Base-by-base conservation (phyloP, 1,140 invertebrate genomes). In the Saxidomus purpurata region DNA sequence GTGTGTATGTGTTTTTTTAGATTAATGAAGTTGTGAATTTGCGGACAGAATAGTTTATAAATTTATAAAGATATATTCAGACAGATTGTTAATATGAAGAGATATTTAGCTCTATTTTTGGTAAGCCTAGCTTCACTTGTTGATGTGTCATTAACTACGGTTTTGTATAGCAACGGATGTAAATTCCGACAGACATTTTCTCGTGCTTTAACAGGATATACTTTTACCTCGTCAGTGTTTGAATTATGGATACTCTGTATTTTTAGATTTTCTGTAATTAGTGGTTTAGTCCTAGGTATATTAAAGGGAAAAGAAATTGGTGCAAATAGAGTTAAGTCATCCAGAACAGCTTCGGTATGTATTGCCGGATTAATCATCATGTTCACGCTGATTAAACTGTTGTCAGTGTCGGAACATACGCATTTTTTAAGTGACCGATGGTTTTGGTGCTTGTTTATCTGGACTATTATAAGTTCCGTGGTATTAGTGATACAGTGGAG, bases 401-500 rank as follows among this genome's bases (percentile, higher is more conserved):
- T 91, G 9, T 71, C 43, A 15, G 52, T 89, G 13, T 76, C 90
- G 0, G 90, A 91, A 40, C 19, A 47, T 19, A n/a, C 31, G 31
- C 17, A 34, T 25, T 67, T 89, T 38, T 61, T 89, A 49, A 22
- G 63, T 28, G 52, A 76, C 31, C 2, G 11, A 0, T 91, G 90
- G 90, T 87, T 91, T 40, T 91, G 90, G 90, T 59, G 17, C 4
- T 34, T 89, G 74, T 85, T 91, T 55, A 9, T 31, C 22, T 91
- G 86, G 86, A 80, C 80, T 6, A 2, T 88, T 1, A 15, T 77
- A 19, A 49, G 84, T 11, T 74, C 79, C 11, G n/a, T 87, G 6
- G 17, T 87, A 17, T 31, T 87, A 1, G 22, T 25, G 31, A 13
- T 83, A 25, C 77, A 83, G 63, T 90, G 85, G 84, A n/a, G 34